These are phyloP conservation scores for Chrysotoxum bicinctum DNA, from an alignment of 2,888 invertebrate species.

Conservation along the genomic window DNA sequence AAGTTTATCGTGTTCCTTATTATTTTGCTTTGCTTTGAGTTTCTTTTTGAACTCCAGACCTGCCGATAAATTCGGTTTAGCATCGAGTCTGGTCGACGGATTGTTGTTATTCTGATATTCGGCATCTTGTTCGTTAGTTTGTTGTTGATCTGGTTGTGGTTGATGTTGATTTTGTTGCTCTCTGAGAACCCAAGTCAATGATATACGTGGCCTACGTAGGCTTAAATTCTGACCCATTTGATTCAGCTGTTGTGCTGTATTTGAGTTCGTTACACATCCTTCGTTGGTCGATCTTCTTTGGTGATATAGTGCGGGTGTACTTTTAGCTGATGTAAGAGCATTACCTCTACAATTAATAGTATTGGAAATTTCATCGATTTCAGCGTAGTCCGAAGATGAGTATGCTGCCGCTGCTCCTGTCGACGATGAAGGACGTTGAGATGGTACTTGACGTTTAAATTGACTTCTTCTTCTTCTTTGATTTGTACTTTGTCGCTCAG, in stretches of 20 bases:
- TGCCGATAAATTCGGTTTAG: slow-evolving; percentile 52
- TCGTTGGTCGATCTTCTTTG: slow-evolving; percentile 59
- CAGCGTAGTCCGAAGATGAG: slow-evolving; percentile 79
- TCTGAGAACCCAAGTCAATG: slow-evolving; percentile 89
- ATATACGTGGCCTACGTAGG: slow-evolving; percentile 85
- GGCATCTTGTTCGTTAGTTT: slow-evolving; percentile 49
- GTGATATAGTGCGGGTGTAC: slow-evolving; percentile 75
- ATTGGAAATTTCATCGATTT: slow-evolving; percentile 77
- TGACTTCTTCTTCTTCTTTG: slow-evolving; percentile 7
- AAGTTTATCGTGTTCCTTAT: slow-evolving; percentile 78
- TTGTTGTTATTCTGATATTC: slow-evolving; percentile 62
- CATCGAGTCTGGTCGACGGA: slow-evolving; percentile 35
- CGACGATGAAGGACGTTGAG: slow-evolving; percentile 34
- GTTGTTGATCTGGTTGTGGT: slow-evolving; percentile 69
- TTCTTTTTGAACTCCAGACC: slow-evolving; percentile 74
- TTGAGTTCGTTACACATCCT: slow-evolving; percentile 76
- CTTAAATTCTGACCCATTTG: slow-evolving; percentile 84
- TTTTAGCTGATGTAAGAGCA: slow-evolving; percentile 72
- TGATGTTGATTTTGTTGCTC: slow-evolving; percentile 83
- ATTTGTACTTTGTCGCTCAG: slow-evolving; percentile 76
- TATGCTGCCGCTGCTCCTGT: not conserved
- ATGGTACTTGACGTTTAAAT: slow-evolving; percentile 69
- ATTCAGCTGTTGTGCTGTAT: slow-evolving; percentile 73
- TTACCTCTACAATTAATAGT: slow-evolving; percentile 39
- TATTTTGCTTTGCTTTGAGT: slow-evolving; percentile 77